These are phyloP conservation scores for Malthinus seriepunctatus DNA, from an alignment of 2,888 invertebrate species.

Conservation along the genomic window DNA sequence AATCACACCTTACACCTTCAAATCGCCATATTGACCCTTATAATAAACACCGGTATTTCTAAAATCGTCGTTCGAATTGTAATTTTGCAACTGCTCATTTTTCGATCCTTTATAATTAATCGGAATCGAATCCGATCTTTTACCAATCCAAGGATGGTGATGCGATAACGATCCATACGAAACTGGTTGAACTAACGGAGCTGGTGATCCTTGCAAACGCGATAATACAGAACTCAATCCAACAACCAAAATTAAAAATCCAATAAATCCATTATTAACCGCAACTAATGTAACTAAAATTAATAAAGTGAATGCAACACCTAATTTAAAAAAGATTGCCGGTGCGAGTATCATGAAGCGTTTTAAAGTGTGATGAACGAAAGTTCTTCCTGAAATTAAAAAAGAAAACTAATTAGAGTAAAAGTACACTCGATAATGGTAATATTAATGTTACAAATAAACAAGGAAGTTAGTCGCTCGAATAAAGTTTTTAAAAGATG, in stretches of 20 bases:
- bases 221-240: slow-evolving; percentile 52
- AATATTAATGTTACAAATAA: neutral
- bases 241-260: slow-evolving; percentile 59
- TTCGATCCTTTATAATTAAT: slow-evolving; percentile 5
- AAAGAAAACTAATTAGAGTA: neutral
- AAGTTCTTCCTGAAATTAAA: slow-evolving; percentile 62
- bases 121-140: slow-evolving; percentile 29
- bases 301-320: slow-evolving; percentile 73
- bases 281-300: slow-evolving; percentile 72
- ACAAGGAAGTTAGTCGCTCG: too few species aligned
- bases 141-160: slow-evolving; percentile 30
- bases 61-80: slow-evolving; percentile 11
- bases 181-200: slow-evolving; percentile 24
- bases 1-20: neutral
- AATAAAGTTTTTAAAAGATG: too few species aligned
- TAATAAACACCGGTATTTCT: slow-evolving; percentile 22
- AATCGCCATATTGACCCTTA: neutral
- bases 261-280: slow-evolving; percentile 76
- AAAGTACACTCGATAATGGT: neutral
- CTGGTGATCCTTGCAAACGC: slow-evolving; percentile 45
- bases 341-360: slow-evolving; percentile 71
- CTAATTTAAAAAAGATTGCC: slow-evolving; percentile 76
- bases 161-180: slow-evolving; percentile 24
- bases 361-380: slow-evolving; percentile 73
- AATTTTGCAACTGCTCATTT: slow-evolving; percentile 9